Evolutionary conservation across 2,888 invertebrate species (phyloP), one percentile per base, ranked within the genome.

Genomic region (Drosophila mimetica): DNA sequence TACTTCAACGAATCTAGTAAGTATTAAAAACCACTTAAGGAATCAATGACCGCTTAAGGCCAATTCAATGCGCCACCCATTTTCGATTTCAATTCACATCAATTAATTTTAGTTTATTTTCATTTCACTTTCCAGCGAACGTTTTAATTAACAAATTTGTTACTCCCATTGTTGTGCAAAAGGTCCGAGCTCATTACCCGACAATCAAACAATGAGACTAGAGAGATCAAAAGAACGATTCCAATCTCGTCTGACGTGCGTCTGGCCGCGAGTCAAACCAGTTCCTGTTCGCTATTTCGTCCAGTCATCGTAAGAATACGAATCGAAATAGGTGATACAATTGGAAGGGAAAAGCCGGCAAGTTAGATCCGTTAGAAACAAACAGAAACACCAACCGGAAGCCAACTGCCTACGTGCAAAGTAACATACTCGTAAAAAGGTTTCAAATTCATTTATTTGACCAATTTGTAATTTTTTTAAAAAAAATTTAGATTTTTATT

Each of bases 231-330:
- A 63, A 76, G 70, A 85, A 78, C 71, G 41, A 54, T 63, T 61
- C 71, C 60, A 65, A 66, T 52, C 44, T 66, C 42, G 75, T 81
- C 82, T 85, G 79, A 71, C 71, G 71, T 75, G 71, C 60, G 75
- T 87, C 75, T 85, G 79, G 65, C 58, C 51, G 72, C 42, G 47
- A 54, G 69, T 16, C 60, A 78, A 82, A 75, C 82, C 82, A 65
- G 82, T 82, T 74, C 47, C 59, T 44, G 54, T 50, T 77, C 34
- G 22, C 25, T 36, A 70, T 71, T 66, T 39, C 39, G 44, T 22
- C 72, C 14, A 44, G 60, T 75, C 80, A 83, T 66, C 59, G 46
- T 79, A 36, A 63, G 46, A 71, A 53, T 57, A 46, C 25, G 69
- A 67, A 67, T 70, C 55, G 63, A 66, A 60, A 34, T 63, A 32